Evolutionary conservation across 2,888 invertebrate species (phyloP).

Genomic region (Venusia cambrica): DNA sequence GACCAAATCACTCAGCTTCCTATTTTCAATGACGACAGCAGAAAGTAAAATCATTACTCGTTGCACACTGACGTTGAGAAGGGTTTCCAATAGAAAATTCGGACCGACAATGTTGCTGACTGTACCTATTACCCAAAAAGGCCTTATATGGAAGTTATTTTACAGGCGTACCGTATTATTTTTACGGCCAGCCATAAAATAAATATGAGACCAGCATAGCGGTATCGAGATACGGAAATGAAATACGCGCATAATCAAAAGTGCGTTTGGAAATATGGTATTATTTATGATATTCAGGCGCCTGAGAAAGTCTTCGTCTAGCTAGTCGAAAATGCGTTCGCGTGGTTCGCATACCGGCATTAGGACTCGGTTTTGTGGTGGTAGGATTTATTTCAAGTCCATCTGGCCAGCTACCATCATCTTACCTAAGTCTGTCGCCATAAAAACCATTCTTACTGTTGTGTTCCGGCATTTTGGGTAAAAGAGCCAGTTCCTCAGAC

Average conservation of each 20-base stretch:
- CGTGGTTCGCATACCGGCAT: too few relatives aligned
- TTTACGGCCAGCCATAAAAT: slow-evolving; percentile 27
- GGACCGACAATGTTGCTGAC: slow-evolving; percentile 2
- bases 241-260: slow-evolving; percentile 13
- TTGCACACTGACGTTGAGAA: slow-evolving; percentile 5
- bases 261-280: slow-evolving; percentile 8
- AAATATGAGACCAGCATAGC: slow-evolving; percentile 15
- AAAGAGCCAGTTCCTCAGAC: too few relatives aligned
- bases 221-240: slow-evolving; percentile 17
- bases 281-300: too few relatives aligned
- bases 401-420: too few relatives aligned
- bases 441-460: too few relatives aligned
- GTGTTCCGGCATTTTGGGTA: too few relatives aligned
- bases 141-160: slow-evolving; percentile 14
- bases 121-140: slow-evolving; percentile 17
- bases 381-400: too few relatives aligned
- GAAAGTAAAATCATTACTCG: not conserved
- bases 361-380: too few relatives aligned
- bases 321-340: too few relatives aligned
- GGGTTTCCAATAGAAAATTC: slow-evolving; percentile 8
- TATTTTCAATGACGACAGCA: not conserved
- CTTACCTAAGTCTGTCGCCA: too few relatives aligned
- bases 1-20: too few relatives aligned
- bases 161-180: slow-evolving; percentile 21
- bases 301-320: too few relatives aligned